A percentile compares a stretch with the other conserved stretches of the same genome.
These are phyloP conservation scores for Drosophila teissieri DNA, from an alignment of 1,140 invertebrate genomes.

Conservation along the genomic window DNA sequence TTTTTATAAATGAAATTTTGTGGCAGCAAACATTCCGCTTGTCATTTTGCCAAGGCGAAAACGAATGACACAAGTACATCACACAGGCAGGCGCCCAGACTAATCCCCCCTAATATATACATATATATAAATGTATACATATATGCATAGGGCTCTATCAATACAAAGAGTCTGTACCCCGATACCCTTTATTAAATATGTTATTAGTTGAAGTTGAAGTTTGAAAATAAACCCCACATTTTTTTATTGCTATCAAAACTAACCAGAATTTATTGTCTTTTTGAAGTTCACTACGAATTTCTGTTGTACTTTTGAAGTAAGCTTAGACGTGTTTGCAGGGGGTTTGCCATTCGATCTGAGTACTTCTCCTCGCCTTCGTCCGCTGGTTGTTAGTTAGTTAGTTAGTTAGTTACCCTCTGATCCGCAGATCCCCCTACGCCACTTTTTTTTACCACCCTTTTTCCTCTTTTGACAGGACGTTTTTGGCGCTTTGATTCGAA, in stretches of 20 bases:
- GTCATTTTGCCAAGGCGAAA: slow-evolving; percentile 68
- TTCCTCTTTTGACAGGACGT: slow-evolving; percentile 66
- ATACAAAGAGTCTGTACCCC: slow-evolving; percentile 4
- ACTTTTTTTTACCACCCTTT: not conserved
- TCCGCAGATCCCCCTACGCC: not conserved
- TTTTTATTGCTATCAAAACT: no score
- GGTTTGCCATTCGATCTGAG: not conserved
- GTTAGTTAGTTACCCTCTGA: slow-evolving; percentile 52
- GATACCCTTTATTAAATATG: slow-evolving; percentile 6
- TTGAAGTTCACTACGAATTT: not conserved
- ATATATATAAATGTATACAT: not conserved
- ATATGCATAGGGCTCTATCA: not conserved
- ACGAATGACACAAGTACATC: slow-evolving; percentile 67
- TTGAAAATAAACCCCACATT: no score
- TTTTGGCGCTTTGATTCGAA: slow-evolving; percentile 75
- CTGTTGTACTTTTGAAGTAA: no score
- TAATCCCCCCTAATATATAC: not conserved
- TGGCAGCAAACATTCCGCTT: slow-evolving; percentile 76
- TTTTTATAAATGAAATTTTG: slow-evolving; percentile 81
- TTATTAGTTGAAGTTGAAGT: no score
- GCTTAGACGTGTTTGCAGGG: not conserved
- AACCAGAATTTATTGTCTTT: no score
- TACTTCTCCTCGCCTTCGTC: slow-evolving; percentile 8
- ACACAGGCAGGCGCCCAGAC: slow-evolving; percentile 26
- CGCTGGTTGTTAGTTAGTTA: slow-evolving; percentile 56